A percentile compares a stretch with the other conserved stretches of the same genome.
Conservation (phyloP, 2,113 vertebrate species). For the Heliornis fulica region DNA sequence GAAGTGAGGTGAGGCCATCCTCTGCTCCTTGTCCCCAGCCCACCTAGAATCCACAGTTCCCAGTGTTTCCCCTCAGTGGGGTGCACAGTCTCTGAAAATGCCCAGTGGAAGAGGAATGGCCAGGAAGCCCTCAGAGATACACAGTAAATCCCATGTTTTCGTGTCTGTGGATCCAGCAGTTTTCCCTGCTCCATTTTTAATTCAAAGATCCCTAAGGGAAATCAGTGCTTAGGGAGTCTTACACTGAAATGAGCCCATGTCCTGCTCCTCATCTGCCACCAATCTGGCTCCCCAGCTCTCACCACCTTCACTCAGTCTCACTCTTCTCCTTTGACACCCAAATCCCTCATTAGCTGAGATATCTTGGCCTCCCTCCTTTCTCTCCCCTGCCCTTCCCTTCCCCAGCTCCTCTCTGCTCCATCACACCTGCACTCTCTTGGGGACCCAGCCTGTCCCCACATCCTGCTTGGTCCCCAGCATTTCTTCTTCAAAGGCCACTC, state of each 20-base stretch:
- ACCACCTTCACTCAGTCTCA: neutral
- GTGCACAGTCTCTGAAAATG: neutral
- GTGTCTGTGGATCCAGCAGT: neutral
- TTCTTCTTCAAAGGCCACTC: neutral
- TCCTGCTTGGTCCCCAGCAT: neutral
- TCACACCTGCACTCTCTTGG: neutral
- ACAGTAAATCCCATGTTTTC: neutral
- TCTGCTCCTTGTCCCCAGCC: neutral
- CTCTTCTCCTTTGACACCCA: neutral
- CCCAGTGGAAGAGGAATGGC: neutral
- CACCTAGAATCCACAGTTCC: neutral
- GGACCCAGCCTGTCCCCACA: accelerated
- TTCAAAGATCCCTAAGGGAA: neutral
- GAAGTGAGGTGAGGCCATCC: neutral
- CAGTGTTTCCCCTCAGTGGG: neutral
- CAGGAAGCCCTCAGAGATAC: neutral
- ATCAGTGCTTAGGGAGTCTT: neutral
- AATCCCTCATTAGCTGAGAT: neutral
- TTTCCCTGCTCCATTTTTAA: neutral
- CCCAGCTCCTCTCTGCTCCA: neutral
- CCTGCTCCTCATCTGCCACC: neutral
- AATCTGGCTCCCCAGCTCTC: neutral
- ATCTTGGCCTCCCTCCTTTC: neutral
- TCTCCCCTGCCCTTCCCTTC: neutral
- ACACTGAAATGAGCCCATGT: neutral